phyloP scores from a whole-genome alignment of 2,797 vertebrate species.

The Scarus forsteni region DNA sequence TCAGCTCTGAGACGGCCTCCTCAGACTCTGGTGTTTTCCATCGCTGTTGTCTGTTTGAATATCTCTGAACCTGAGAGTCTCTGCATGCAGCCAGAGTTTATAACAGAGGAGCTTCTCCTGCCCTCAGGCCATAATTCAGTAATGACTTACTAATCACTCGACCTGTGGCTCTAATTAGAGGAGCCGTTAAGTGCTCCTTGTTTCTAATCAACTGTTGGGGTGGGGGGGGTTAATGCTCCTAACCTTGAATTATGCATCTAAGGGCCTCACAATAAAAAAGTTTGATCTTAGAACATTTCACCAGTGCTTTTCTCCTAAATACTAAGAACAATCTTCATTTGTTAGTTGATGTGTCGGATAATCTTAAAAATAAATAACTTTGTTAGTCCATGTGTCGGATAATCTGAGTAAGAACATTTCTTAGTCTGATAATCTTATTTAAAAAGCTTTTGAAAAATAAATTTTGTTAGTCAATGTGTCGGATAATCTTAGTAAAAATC shows the following conservation, averaged over 20 bases:
- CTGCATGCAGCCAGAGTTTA: neutral
- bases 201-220: slow-evolving; percentile 59
- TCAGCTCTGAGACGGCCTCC: no score
- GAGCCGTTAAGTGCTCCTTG: slow-evolving; percentile 43
- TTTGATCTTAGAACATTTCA: neutral
- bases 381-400: no score
- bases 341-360: neutral
- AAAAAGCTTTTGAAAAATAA: no score
- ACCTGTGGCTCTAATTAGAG: slow-evolving; percentile 69
- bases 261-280: neutral
- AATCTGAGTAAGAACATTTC: no score
- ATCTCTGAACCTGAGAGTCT: no score
- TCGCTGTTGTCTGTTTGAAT: no score
- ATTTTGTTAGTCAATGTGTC: no score
- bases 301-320: neutral
- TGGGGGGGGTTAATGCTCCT: slow-evolving; percentile 28
- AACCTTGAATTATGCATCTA: slow-evolving; percentile 44
- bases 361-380: neutral
- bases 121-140: slow-evolving; percentile 56
- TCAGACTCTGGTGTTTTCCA: no score
- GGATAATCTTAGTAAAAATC: no score
- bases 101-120: slow-evolving; percentile 25
- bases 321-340: neutral
- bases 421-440: no score
- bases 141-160: slow-evolving; percentile 66